Base-by-base conservation (phyloP, 2,797 vertebrate genomes). In the Arremon brunneinucha region DNA sequence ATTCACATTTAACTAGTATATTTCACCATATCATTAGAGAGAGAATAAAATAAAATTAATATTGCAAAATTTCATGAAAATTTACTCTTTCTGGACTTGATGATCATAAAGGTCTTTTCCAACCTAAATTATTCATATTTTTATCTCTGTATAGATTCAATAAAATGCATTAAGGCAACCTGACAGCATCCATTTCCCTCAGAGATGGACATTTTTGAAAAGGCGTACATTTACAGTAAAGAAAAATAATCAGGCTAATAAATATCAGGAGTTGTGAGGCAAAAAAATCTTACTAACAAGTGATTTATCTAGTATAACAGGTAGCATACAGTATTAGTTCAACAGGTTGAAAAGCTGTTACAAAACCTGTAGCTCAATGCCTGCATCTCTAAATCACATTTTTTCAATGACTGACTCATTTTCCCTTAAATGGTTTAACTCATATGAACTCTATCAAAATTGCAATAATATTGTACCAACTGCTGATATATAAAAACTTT, bases 21-120 rank as follows among this genome's bases (percentile, higher is more conserved):
- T 2, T 64, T 90, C 5, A 3, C 15, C 63, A 19, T 46, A 67
- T 17, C 34, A 74, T 39, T 59, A 70, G 34, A 82, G 23, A 74
- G 3, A 93, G 27, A 83, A 89, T 81, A 89, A 93, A 97, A 93
- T 62, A 43, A 92, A 85, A 34, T 70, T 84, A 50, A 72, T 70
- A 89, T 43, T 43, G 17, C 80, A 78, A 84, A 80, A 77, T 64
- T 39, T 67, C 39, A 21, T 70, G 12, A 27, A 82, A 82, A 11
- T 76, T 93, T 94, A 77, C 19, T 78, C 81, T 89, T 32, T 55
- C 76, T 83, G 24, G 26, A 56, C 8, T 64, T 0, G 0, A 41
- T 78, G n/a, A 85, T 28, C 16, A 15, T 28, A 59, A 78, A 85
- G 21, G 12, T 52, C 17, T 76, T 91, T 47, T 86, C 64, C 34